Percentiles rank a stretch among this genome's conserved stretches.
phyloP scores from a whole-genome alignment of 2,113 vertebrate genomes.

The Lepisosteus oculatus region DNA sequence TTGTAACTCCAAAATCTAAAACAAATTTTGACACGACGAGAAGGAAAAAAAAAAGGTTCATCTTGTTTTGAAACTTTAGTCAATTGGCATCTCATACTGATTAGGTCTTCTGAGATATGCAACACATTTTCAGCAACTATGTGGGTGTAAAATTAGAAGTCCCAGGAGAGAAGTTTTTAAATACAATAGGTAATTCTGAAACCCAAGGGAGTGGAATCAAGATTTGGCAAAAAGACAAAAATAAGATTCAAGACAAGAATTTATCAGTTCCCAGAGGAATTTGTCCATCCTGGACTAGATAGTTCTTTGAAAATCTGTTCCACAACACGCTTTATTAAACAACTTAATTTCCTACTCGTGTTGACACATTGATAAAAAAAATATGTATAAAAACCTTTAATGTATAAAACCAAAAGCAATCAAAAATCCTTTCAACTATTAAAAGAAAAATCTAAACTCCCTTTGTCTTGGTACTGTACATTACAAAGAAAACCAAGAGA shows the following conservation, averaged over 20 bases:
- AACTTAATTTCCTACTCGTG: too few species aligned
- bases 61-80: slow-evolving; percentile 23
- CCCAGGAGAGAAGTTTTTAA: neutral
- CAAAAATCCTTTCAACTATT: too few species aligned
- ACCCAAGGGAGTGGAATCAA: neutral
- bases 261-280: neutral
- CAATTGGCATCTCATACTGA: slow-evolving; percentile 3
- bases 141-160: neutral
- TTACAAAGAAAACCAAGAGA: too few species aligned
- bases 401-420: too few species aligned
- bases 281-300: too few species aligned
- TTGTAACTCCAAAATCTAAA: neutral
- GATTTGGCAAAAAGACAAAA: neutral
- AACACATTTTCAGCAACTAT: neutral
- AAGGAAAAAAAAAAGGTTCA: slow-evolving; percentile 20
- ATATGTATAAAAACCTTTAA: too few species aligned
- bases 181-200: too few species aligned
- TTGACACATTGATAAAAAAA: too few species aligned
- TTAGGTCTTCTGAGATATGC: neutral
- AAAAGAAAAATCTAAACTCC: too few species aligned
- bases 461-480: too few species aligned
- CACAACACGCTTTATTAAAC: too few species aligned
- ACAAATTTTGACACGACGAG: neutral
- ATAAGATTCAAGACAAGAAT: neutral
- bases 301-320: too few species aligned